Evolutionary conservation across 2,797 vertebrate species (phyloP), one percentile per base, ranked within the genome.

Genomic region (Rhinoraja longicauda): DNA sequence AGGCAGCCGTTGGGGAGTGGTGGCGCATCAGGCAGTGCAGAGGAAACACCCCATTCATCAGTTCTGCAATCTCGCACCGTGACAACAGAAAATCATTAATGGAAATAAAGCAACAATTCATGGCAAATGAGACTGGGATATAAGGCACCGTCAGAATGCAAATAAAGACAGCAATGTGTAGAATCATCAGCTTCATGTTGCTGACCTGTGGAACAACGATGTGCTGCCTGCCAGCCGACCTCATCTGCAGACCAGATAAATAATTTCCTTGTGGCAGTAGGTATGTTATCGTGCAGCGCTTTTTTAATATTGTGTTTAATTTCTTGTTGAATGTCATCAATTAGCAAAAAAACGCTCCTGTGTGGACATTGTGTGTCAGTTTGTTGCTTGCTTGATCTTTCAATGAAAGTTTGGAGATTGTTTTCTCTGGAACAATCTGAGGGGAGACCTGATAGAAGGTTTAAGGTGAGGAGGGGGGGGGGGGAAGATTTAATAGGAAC

Each of bases 61-160:
- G n/a, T 62, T 64, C 62, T 88, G 59, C 84, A 32, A 36, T 36
- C 59, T 67, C 84, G 67, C 84, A 67, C 84, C 7, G 64, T 67
- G 84, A 88, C 59, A 88, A 64, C 84, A 88, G 29, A 64, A 67
- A 88, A 64, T 88, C 39, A 67, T 67, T 88, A 67, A 88, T 88
- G 62, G 59, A 88, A 88, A 24, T 88, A 88, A 88, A 88, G 62
- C 84, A 88, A 88, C 59, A 67, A 67, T 67, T 88, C 62, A 88
- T 88, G 84, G n/a, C 9, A 88, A 67, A 67, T 88, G 84, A 88
- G 84, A 67, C 67, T 32, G 62, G n/a, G n/a, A 32, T 1, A 2
- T 0, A n/a, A 88, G 84, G 1, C 15, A 88, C 64, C n/a, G 59
- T 88, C 32, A 67, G n/a, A 36, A 88, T 67, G 59, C 84, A 67